Base-by-base conservation (phyloP, 1,140 invertebrate genomes). In the Macrosteles quadrilineatus region DNA sequence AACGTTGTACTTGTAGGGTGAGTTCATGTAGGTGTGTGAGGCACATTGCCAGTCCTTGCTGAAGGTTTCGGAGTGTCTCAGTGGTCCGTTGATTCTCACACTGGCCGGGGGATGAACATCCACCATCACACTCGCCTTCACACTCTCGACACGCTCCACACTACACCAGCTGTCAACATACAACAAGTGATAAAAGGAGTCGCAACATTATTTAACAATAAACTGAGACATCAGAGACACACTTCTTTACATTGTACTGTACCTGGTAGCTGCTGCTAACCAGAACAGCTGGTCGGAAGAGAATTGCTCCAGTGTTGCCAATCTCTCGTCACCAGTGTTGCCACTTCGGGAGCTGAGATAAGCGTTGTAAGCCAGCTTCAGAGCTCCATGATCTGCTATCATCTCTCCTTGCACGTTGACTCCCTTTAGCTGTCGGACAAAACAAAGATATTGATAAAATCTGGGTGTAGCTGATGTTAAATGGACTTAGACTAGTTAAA, bases 41-140 rank as follows among this genome's bases (percentile, higher is more conserved):
- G 91, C 88, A 80, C 95, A 98, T 45, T 90, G 88, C 81, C 95
- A 98, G 79, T 95, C 93, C 68, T 84, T 80, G 0, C 91, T 83
- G 81, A 98, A 98, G 65, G 95, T 90, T 55, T 88, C 83, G 82
- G 93, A 90, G 78, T 98, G 98, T 45, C 92, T 91, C 17, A 98
- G 81, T 0, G 95, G 91, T 12, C 95, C 94, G 53, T 92, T 83
- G 0, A 97, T 92, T 31, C 94, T 88, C 83, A 90, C 95, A 65
- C 87, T 84, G 27, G 87, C 88, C 0, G 91, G 91, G 25, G 91
- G 91, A 77, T 94, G 91, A 1, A 40, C 29, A 32, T 64, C 72
- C 2, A 32, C 32, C 6, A 31, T 55, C 14, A 69, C 14, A 1
- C 9, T 17, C 4, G 40, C 17, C 3, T 19, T 29, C 1, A 74